A percentile compares a stretch with the other conserved stretches of the same genome.
Evolutionary conservation across 2,797 vertebrate genomes (phyloP).

Genomic region (Poeciliopsis turneri): DNA sequence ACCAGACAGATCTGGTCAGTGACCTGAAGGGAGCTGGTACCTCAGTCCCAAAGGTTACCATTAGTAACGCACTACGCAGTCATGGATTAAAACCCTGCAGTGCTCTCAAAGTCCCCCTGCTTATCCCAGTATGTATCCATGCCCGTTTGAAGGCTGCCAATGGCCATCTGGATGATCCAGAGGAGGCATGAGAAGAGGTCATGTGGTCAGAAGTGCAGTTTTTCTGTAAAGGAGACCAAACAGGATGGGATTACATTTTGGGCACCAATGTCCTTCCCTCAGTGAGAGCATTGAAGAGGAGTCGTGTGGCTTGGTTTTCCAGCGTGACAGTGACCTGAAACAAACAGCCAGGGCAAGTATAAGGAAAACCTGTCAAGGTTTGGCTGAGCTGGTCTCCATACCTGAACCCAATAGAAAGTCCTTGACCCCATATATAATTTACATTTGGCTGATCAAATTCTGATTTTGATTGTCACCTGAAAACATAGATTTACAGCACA

Average conservation of each 20-base stretch:
- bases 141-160: too few relatives aligned
- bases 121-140: neutral
- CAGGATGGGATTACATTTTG: neutral
- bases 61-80: too few relatives aligned
- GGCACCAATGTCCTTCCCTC: neutral
- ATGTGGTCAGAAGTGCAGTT: neutral
- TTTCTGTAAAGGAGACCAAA: neutral
- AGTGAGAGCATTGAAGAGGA: neutral
- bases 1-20: neutral
- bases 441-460: too few relatives aligned
- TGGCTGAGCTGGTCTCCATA: too few relatives aligned
- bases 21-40: neutral
- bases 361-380: too few relatives aligned
- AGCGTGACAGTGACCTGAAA: neutral
- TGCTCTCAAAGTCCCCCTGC: neutral
- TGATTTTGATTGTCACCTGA: too few relatives aligned
- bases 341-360: too few relatives aligned
- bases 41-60: neutral
- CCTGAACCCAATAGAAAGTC: too few relatives aligned
- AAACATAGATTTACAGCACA: neutral
- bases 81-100: neutral
- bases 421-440: too few relatives aligned
- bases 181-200: too few relatives aligned
- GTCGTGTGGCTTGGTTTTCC: neutral
- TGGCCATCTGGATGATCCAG: too few relatives aligned